Evolutionary conservation across 2,888 invertebrate species (phyloP), one percentile per base, ranked within the genome.

Genomic region (Eumerus sabulonum): DNA sequence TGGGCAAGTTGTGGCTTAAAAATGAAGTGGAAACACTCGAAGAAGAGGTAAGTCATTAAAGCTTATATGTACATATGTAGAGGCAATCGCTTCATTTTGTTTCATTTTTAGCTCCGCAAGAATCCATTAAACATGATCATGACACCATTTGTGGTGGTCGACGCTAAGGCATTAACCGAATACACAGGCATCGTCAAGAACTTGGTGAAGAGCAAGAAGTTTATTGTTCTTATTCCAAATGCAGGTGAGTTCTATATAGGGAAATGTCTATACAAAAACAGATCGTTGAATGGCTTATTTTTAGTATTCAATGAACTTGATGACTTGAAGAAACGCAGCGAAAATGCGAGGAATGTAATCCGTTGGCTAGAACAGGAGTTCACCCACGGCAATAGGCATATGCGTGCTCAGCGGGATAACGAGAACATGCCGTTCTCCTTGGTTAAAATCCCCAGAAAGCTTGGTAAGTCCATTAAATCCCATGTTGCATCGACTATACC

Each of bases 341-440:
- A 93, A 82, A 92, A 93, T 81, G 97, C 97, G 0, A 92, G 98
- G 59, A 96, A 97, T 86, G 96, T 96, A 2, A 98, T 97, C 73
- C 94, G 98, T 82, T 98, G 97, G 97, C 90, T 98, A 82, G 98
- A 98, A 89, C 90, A 92, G 40, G 96, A 97, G 86, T 93, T 98
- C 82, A 93, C 94, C 83, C 93, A 93, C 81, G 98, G 98, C 11
- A 96, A 96, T 84, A 92, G 97, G 82, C 97, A 94, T 87, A 91
- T 98, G 84, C 92, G 96, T 82, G 94, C 96, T 0, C 98, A 98
- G 89, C 92, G 96, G 17, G 93, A 94, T 14, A 94, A 95, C 73
- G 97, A 98, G 88, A 92, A 93, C 19, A 90, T 93, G 54, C 91
- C 94, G 1, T 89, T 96, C 27, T 93, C 93, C 0, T 90, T 93